phyloP scores from a whole-genome alignment of 1,140 invertebrate species.

The Agraylea sexmaculata region DNA sequence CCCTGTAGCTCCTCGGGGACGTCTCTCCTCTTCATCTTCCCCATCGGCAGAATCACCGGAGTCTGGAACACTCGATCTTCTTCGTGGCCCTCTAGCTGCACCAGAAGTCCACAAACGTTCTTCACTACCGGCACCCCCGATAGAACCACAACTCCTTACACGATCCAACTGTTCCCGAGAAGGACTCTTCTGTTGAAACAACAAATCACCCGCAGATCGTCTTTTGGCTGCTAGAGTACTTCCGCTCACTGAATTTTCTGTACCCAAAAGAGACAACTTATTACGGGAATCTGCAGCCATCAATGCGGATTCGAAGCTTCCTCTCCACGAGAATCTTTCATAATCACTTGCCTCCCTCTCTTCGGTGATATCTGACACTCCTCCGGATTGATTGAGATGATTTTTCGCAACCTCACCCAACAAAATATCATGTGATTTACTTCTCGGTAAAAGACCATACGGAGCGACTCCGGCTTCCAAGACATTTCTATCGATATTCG shows the following conservation, averaged over 20 bases:
- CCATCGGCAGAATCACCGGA: conserved; percentile 49
- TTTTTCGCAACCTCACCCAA: conserved; percentile 43
- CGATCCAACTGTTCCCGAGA: conserved; percentile 61
- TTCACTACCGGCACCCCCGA: conserved; percentile 54
- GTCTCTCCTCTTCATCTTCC: conserved; percentile 55
- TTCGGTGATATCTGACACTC: conserved; percentile 44
- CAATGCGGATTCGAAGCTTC: conserved; percentile 78
- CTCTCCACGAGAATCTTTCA: conserved; percentile 79
- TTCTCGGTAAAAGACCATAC: conserved; percentile 45
- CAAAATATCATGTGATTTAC: conserved; percentile 66
- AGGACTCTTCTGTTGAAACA: conserved; percentile 63
- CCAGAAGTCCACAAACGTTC: conserved; percentile 32
- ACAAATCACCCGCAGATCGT: conserved; percentile 63
- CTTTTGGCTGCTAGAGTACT: conserved; percentile 58
- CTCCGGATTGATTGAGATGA: conserved; percentile 32
- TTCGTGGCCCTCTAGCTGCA: conserved; percentile 39
- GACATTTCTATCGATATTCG: conserved; percentile 21
- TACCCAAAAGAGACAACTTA: conserved; percentile 56
- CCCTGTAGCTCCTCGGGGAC: conserved; percentile 42
- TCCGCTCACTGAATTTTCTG: conserved; percentile 50
- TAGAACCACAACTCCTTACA: conserved; percentile 71
- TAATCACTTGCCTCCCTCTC: conserved; percentile 73
- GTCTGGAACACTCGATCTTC: conserved; percentile 53
- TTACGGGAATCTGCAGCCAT: conserved; percentile 70
- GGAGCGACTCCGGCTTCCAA: conserved; percentile 16